These are phyloP conservation scores for Mirounga angustirostris DNA, from an alignment of 2,113 vertebrate species.

Conservation along the genomic window DNA sequence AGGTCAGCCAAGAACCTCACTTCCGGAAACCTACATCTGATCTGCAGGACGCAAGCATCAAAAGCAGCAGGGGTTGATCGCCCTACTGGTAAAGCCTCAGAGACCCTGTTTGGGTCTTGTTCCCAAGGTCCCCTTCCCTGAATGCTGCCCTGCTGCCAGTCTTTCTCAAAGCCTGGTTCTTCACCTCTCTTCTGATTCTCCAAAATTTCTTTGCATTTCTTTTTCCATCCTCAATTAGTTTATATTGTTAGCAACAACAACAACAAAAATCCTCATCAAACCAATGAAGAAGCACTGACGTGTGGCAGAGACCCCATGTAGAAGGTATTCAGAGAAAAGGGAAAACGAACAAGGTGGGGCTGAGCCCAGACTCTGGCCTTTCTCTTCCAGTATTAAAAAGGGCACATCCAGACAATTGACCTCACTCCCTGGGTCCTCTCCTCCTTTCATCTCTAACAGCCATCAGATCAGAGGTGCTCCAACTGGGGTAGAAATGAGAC, in stretches of 20 bases:
- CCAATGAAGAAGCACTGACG: neutral
- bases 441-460: neutral
- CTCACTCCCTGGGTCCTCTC: neutral
- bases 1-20: neutral
- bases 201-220: neutral
- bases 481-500: neutral
- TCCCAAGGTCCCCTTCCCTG: neutral
- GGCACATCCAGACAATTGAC: no score
- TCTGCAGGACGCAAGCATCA: neutral
- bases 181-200: neutral
- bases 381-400: neutral
- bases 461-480: neutral
- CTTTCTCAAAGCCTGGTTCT: neutral
- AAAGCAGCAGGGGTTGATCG: fast-evolving
- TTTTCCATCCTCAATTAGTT: neutral
- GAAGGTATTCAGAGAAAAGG: neutral
- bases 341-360: neutral
- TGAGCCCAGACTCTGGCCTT: neutral
- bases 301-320: neutral
- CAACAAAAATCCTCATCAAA: neutral
- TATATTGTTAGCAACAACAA: neutral
- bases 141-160: neutral
- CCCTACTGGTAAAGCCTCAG: neutral
- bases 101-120: neutral
- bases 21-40: neutral